Base-by-base conservation (phyloP, 2,888 invertebrate species). In the Stegophylla sp. region DNA sequence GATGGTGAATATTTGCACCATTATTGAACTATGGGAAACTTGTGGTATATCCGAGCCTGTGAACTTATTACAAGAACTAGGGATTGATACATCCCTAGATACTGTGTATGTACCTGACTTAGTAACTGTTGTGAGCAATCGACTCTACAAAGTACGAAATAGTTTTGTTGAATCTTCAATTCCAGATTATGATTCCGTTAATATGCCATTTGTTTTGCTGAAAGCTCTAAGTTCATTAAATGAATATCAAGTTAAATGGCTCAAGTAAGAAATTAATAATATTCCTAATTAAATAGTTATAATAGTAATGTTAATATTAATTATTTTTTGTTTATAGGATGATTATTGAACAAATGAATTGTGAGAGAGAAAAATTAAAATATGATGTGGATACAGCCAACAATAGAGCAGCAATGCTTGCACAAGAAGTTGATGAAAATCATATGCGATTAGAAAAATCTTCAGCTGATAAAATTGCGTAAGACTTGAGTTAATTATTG, bases 351-450 rank as follows among this genome's bases (percentile, higher is more conserved):
- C 92, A 93, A 84, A 87, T 92, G 84, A 88, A 89, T 71, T 91
- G 90, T 45, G 96, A 96, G 86, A 90, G 94, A 76, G 92, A 93
- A 84, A 96, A 96, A 86, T 87, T 96, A 56, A 91, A 92, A 83
- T 87, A 89, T 15, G 95, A 95, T 85, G 90, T 96, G 23, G 88
- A 89, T 26, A 95, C 95, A 85, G 94, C 95, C 0, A 95, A 96
- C 85, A 90, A 92, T 82, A 89, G 96, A 84, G 94, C 94, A 0
- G 89, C 91, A 0, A 86, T 94, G 76, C 88, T 97, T 72, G 96
- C 95, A 1, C 94, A 94, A 84, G 97, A 97, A 87, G 93, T 96
- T 1, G 97, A 97, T 86, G 97, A 97, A 85, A 92, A 93, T 84
- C 95, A 96, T 86, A 90, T 92, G 0, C 90, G 92, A 82, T 89